These are phyloP conservation scores for Tinamus major DNA, from an alignment of 2,797 vertebrate genomes.

Conservation along the genomic window DNA sequence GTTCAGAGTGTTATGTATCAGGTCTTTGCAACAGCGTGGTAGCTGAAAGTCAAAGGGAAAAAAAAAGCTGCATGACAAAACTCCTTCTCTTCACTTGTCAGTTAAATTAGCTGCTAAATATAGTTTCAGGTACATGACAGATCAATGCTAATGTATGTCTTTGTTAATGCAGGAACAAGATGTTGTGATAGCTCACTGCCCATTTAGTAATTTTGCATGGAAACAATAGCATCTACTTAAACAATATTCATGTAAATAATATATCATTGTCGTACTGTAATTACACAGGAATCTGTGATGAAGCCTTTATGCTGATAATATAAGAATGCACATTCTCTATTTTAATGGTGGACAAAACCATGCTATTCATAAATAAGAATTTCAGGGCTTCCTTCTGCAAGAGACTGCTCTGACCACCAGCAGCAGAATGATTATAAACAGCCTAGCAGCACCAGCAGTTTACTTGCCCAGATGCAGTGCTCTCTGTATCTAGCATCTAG, in stretches of 20 bases:
- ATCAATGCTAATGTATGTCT: slow-evolving; percentile 10
- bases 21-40: not conserved
- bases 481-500: not conserved
- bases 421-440: not conserved
- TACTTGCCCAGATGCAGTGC: not conserved
- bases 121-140: slow-evolving; percentile 24
- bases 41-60: slow-evolving; percentile 29
- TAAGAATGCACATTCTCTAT: not conserved
- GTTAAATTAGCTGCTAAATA: slow-evolving; percentile 56
- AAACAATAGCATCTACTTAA: slow-evolving; percentile 13
- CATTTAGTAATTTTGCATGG: not conserved
- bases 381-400: not conserved
- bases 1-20: not conserved
- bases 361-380: not conserved
- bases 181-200: not conserved
- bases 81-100: slow-evolving; percentile 10
- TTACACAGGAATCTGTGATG: not conserved
- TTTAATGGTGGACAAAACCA: not conserved
- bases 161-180: slow-evolving; percentile 34
- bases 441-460: not conserved
- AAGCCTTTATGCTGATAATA: not conserved
- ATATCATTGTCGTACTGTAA: not conserved
- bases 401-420: not conserved
- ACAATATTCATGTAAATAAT: not conserved
- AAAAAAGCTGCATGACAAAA: not conserved